These are phyloP conservation scores for Ammodytes dubius DNA, from an alignment of 2,113 vertebrate species.

Conservation along the genomic window DNA sequence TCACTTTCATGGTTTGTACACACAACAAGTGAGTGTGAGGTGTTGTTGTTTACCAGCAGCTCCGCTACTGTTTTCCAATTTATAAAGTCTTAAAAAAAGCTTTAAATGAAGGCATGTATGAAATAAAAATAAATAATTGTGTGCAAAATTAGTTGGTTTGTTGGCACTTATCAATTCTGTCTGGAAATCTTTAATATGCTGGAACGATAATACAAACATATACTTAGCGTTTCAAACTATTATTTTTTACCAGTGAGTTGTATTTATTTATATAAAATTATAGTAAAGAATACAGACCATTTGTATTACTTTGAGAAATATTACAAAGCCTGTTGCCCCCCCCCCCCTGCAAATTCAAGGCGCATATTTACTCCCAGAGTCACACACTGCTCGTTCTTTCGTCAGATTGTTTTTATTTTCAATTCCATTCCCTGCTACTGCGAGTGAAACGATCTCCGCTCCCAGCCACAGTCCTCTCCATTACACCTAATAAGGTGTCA, in stretches of 20 bases:
- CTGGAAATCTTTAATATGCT: background rate
- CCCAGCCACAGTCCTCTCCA: conserved; percentile 75
- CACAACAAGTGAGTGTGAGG: conserved; percentile 82
- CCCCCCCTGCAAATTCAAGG: conserved; percentile 42
- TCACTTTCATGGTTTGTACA: conserved; percentile 84
- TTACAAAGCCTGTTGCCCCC: conserved; percentile 6
- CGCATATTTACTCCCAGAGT: conserved; percentile 37
- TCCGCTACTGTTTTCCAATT: conserved; percentile 63
- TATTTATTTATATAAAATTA: background rate
- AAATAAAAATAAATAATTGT: background rate
- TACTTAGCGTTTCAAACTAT: background rate
- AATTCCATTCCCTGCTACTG: conserved; percentile 72
- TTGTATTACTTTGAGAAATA: conserved; percentile 16
- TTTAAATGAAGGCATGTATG: conserved; percentile 34
- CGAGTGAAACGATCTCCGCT: conserved; percentile 71
- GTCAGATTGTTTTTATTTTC: conserved; percentile 80
- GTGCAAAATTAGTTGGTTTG: conserved; percentile 8
- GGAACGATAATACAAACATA: background rate
- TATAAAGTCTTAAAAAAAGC: conserved; percentile 41
- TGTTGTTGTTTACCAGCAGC: conserved; percentile 78
- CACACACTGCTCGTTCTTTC: conserved; percentile 33
- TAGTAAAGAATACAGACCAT: background rate
- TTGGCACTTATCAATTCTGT: background rate
- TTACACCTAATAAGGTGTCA: conserved; percentile 89
- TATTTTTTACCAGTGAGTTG: background rate